Conservation (phyloP, 2,797 vertebrate species). For the Cynodonichthys magdalenae region DNA sequence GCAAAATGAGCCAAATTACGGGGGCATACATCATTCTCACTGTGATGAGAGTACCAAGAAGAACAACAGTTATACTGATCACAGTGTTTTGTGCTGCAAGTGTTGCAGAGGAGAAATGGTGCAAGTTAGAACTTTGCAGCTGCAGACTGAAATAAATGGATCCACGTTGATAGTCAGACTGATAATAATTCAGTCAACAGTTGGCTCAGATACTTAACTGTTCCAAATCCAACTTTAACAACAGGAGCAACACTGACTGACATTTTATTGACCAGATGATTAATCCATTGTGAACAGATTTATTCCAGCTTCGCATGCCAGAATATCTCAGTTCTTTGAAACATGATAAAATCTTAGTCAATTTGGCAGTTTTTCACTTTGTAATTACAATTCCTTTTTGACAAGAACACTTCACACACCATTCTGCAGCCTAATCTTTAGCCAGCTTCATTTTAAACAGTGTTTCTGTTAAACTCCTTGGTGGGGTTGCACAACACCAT, state of each 20-base stretch:
- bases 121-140: slow-evolving; percentile 35
- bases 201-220: slow-evolving; percentile 2
- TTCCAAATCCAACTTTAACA: slow-evolving; percentile 16
- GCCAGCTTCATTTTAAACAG: slow-evolving; percentile 5
- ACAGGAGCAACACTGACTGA: not conserved
- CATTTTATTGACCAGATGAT: not conserved
- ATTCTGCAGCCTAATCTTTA: slow-evolving; percentile 16
- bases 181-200: slow-evolving; percentile 21
- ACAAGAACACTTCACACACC: slow-evolving; percentile 45
- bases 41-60: slow-evolving; percentile 13
- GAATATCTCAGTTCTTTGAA: not conserved
- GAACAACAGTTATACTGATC: slow-evolving; percentile 34
- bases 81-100: slow-evolving; percentile 37
- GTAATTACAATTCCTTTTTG: not conserved
- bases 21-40: slow-evolving; percentile 34
- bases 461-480: too few relatives aligned
- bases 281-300: not conserved
- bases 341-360: not conserved
- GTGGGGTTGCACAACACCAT: too few relatives aligned
- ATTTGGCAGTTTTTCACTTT: not conserved
- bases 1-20: slow-evolving; percentile 43
- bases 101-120: slow-evolving; percentile 15
- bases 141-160: slow-evolving; percentile 22
- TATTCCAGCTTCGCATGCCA: not conserved
- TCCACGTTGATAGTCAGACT: slow-evolving; percentile 23